Conservation (phyloP, 2,797 vertebrate genomes). For the Esox masquinongy region DNA sequence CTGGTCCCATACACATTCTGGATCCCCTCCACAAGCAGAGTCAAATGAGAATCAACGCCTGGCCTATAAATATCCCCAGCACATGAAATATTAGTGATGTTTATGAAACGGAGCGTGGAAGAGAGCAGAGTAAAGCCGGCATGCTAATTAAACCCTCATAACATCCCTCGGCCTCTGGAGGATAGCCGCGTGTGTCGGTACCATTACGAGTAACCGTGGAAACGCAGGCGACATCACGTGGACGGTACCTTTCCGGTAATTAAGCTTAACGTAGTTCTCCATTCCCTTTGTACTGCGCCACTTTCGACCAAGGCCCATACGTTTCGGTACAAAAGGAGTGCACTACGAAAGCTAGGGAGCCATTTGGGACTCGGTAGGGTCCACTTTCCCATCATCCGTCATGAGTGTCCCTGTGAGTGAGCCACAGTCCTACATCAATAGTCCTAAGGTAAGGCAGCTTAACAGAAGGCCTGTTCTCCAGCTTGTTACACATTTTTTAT, state of each 20-base stretch:
- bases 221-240: slow-evolving; percentile 7
- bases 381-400: background rate
- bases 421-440: background rate
- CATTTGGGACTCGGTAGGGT: background rate
- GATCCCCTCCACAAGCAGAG: background rate
- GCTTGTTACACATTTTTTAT: background rate
- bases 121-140: background rate
- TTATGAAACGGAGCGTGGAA: background rate
- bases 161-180: background rate
- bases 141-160: background rate
- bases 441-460: background rate
- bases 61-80: background rate
- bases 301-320: background rate
- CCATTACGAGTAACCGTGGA: background rate
- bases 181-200: background rate
- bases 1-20: background rate
- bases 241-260: slow-evolving; percentile 2
- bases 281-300: background rate
- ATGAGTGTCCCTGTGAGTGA: background rate
- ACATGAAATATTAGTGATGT: background rate
- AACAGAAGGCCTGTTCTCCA: background rate
- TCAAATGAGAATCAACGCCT: background rate
- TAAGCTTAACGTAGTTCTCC: background rate
- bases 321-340: background rate
- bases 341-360: background rate